Percentiles rank a stretch among this genome's conserved stretches.
These are phyloP conservation scores for Andrena trimmerana DNA, from an alignment of 2,888 invertebrate species.

Conservation along the genomic window DNA sequence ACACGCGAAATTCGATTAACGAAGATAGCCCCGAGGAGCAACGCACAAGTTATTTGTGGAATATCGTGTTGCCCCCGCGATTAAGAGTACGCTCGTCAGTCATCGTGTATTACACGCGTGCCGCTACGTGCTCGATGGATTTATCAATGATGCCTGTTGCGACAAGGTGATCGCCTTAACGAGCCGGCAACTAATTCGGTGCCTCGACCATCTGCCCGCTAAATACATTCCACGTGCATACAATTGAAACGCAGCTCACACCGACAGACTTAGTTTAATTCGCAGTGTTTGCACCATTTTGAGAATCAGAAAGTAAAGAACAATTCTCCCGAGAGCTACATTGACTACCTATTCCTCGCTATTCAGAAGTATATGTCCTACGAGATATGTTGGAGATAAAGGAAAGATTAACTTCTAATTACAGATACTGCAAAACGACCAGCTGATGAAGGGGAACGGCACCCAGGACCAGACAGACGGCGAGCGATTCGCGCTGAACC, in stretches of 20 bases:
- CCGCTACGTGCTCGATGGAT: conserved; percentile 29
- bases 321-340: too few relatives aligned
- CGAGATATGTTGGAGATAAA: not conserved
- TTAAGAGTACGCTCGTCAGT: conserved; percentile 2
- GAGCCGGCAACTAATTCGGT: conserved; percentile 21
- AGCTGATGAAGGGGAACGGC: conserved; percentile 90
- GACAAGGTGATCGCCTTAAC: conserved; percentile 54
- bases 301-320: too few relatives aligned
- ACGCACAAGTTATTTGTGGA: conserved; percentile 44
- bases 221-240: not conserved
- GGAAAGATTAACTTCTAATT: not conserved
- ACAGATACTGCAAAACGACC: conserved; percentile 93
- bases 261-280: too few relatives aligned
- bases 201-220: conserved; percentile 8
- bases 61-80: conserved; percentile 22
- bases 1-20: conserved; percentile 28
- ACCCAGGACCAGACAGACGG: conserved; percentile 87
- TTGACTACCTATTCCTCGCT: too few relatives aligned
- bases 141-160: conserved; percentile 59
- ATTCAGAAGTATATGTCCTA: too few relatives aligned
- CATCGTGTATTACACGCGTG: conserved; percentile 17
- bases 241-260: too few relatives aligned
- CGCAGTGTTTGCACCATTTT: too few relatives aligned
- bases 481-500: conserved; percentile 90
- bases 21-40: conserved; percentile 1